These are phyloP conservation scores for Marasmarcha lunaedactyla DNA, from an alignment of 2,888 invertebrate genomes.

Conservation along the genomic window DNA sequence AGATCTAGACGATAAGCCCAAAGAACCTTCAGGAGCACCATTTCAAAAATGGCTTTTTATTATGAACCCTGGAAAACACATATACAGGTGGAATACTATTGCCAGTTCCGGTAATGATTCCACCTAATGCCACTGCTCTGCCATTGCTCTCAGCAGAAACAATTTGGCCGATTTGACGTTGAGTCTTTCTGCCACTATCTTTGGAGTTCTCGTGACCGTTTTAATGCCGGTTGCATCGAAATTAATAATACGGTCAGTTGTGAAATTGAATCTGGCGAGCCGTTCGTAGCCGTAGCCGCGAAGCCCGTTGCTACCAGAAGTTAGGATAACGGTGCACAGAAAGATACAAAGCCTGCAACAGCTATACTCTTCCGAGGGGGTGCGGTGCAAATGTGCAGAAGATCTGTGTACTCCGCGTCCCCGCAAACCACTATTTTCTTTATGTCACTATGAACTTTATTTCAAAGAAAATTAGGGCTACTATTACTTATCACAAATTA, in stretches of 20 bases:
- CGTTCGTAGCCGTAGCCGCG: too few species aligned
- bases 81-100: conserved; percentile 25
- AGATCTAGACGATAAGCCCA: conserved; percentile 13
- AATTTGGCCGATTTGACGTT: conserved; percentile 21
- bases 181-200: conserved; percentile 14
- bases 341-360: too few species aligned
- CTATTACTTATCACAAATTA: too few species aligned
- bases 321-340: too few species aligned
- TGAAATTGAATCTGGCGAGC: conserved; percentile 12
- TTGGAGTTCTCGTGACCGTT: conserved; percentile 13
- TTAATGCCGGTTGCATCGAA: conserved; percentile 12
- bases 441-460: too few species aligned
- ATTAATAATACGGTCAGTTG: conserved; percentile 16
- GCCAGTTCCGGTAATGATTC: conserved; percentile 19
- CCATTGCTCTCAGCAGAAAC: conserved; percentile 23
- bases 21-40: conserved; percentile 16
- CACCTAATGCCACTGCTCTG: conserved; percentile 17
- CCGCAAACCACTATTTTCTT: too few species aligned
- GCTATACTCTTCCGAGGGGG: too few species aligned
- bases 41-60: conserved; percentile 7
- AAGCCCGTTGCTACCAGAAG: too few species aligned
- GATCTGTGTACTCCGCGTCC: too few species aligned
- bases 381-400: too few species aligned
- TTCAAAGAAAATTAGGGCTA: too few species aligned
- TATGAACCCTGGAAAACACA: conserved; percentile 17